Base-by-base conservation (phyloP, 2,888 invertebrate species). In the Laothoe populi region DNA sequence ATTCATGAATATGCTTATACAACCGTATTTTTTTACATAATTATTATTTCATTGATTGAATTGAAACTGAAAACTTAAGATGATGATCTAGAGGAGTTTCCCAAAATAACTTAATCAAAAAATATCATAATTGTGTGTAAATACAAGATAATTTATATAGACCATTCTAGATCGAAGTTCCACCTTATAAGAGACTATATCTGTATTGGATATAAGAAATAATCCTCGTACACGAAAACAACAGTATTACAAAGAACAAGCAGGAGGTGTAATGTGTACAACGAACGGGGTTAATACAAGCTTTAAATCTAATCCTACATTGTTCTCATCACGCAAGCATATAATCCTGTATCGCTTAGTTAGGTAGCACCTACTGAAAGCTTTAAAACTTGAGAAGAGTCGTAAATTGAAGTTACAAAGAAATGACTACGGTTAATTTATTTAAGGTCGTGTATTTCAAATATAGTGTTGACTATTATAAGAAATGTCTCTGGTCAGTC, bases 311-410 rank as follows among this genome's bases (percentile, higher is more conserved):
- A 69, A 70, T 69, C 70, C 66, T 66, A 59, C 66, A 64, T 64
- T 61, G 35, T 69, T 68, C 65, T 66, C 58, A 68, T 65, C 72
- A 72, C 69, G 72, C 70, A 62, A 38, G 13, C 13, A 72, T 58
- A 45, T 45, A 19, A 44, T 44, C 44, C 44, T 8, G 44, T 44
- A 4, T 42, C 10, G 0, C 16, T 44, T 44, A 10, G 10, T 19
- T 8, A 44, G 19, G 7, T 13, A 38, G 4, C 38, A 11, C 44
- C 19, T 7, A 21, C 7, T 44, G 16, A 44, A 44, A 1, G 19
- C 1, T 5, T 44, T 19, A 38, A 10, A 13, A 13, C 38, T 38
- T 38, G 13, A 38, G 13, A 38, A 13, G 38, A 13, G 11, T 38
- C 13, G 13, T 38, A 38, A 38, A 38, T 38, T 38, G 13, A 38